phyloP scores from a whole-genome alignment of 1,140 invertebrate species.

The Aphis craccivora region DNA sequence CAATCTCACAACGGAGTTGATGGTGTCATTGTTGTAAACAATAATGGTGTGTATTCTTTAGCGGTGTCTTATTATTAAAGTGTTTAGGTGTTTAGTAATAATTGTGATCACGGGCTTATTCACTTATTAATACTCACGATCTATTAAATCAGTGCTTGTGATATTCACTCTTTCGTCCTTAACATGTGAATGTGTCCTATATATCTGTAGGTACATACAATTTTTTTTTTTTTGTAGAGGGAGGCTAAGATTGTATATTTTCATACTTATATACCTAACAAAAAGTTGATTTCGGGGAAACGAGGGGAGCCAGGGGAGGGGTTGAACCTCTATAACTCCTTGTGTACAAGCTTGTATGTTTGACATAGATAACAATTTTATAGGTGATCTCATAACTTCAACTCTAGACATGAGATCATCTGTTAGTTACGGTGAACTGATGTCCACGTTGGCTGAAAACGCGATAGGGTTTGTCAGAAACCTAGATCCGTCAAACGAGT shows the following conservation, averaged over 20 bases:
- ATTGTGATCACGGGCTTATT: neutral
- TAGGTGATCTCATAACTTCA: slow-evolving; percentile 88
- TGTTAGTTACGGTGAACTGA: slow-evolving; percentile 90
- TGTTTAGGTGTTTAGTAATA: neutral
- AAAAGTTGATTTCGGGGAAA: too few relatives aligned
- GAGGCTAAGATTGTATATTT: too few relatives aligned
- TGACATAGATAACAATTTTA: slow-evolving; percentile 61
- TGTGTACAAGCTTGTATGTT: neutral
- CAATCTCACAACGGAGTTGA: slow-evolving; percentile 95
- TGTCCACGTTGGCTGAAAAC: slow-evolving; percentile 91
- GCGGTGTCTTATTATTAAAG: neutral
- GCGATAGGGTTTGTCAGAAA: slow-evolving; percentile 92
- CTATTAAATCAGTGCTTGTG: neutral
- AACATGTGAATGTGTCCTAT: neutral
- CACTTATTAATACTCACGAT: neutral
- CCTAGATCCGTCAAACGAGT: slow-evolving; percentile 95
- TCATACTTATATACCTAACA: too few relatives aligned
- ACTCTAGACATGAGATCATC: slow-evolving; percentile 93
- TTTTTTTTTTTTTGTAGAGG: too few relatives aligned
- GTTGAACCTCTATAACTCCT: neutral
- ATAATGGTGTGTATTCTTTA: slow-evolving; percentile 72
- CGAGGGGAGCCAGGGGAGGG: too few relatives aligned
- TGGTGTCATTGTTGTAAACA: slow-evolving; percentile 94
- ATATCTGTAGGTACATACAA: too few relatives aligned
- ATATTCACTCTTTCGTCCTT: neutral